These are phyloP conservation scores for Phalacrocorax carbo DNA, from an alignment of 2,113 vertebrate genomes.

Conservation along the genomic window DNA sequence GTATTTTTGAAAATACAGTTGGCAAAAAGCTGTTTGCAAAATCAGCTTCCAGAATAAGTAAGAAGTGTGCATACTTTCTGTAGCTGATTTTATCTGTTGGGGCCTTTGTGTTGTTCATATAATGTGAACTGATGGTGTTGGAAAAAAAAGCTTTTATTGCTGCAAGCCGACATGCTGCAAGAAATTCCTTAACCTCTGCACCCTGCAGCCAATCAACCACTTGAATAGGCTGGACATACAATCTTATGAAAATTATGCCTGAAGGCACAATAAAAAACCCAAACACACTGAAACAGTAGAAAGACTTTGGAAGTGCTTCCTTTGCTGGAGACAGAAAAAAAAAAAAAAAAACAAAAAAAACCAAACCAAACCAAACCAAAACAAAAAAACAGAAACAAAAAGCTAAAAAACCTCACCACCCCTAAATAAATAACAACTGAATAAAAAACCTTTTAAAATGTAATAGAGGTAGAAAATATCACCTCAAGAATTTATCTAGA, in stretches of 20 bases:
- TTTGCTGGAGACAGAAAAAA: not conserved
- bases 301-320: not conserved
- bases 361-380: too few species aligned
- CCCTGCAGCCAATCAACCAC: slow-evolving; percentile 15
- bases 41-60: not conserved
- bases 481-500: not conserved
- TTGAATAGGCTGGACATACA: not conserved
- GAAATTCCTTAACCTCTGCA: not conserved
- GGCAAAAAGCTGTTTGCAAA: not conserved
- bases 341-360: not conserved
- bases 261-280: not conserved
- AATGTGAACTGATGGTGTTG: not conserved
- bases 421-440: not conserved
- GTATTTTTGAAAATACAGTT: not conserved
- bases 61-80: not conserved
- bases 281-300: not conserved
- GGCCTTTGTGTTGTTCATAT: not conserved
- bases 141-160: not conserved
- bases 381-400: not conserved
- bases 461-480: not conserved
- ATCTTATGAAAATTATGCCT: slow-evolving; percentile 34
- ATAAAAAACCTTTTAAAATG: not conserved
- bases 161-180: not conserved
- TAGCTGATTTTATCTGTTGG: slow-evolving; percentile 16
- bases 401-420: not conserved